Conservation (phyloP, 2,113 vertebrate genomes). For the Psammodynastes pulverulentus region DNA sequence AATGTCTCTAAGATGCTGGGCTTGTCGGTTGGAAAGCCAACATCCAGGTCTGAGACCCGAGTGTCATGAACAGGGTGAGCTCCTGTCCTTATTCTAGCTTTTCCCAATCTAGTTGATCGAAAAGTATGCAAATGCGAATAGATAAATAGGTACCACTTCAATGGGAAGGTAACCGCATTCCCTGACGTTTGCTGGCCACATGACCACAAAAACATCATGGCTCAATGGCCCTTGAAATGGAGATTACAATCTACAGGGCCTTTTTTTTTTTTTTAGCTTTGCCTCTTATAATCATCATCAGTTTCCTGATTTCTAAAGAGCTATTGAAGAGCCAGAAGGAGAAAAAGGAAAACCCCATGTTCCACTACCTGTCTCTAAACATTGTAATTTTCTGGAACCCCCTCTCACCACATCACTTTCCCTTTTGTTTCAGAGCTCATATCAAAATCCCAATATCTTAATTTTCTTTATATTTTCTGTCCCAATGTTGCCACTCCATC, state of each 20-base stretch:
- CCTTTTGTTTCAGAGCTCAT: background rate
- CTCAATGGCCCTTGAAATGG: background rate
- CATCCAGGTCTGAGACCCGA: no score
- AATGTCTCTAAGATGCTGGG: background rate
- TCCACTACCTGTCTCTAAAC: constrained; percentile 16
- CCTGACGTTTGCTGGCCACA: background rate
- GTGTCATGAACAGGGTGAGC: background rate
- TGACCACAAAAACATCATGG: background rate
- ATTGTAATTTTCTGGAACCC: background rate
- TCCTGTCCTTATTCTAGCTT: background rate
- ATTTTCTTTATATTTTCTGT: background rate
- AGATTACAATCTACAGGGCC: background rate
- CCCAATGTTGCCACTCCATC: background rate
- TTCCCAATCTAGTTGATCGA: background rate
- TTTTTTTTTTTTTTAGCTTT: background rate
- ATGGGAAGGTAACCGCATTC: background rate
- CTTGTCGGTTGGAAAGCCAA: background rate
- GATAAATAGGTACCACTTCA: background rate
- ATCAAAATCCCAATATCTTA: background rate
- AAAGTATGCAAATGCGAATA: background rate
- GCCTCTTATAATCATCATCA: background rate
- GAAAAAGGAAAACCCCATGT: background rate
- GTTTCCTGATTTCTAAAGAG: background rate
- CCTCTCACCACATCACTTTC: background rate
- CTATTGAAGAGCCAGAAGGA: background rate